Evolutionary conservation across 2,113 vertebrate genomes (phyloP).

Genomic region (Erythrolamprus reginae): DNA sequence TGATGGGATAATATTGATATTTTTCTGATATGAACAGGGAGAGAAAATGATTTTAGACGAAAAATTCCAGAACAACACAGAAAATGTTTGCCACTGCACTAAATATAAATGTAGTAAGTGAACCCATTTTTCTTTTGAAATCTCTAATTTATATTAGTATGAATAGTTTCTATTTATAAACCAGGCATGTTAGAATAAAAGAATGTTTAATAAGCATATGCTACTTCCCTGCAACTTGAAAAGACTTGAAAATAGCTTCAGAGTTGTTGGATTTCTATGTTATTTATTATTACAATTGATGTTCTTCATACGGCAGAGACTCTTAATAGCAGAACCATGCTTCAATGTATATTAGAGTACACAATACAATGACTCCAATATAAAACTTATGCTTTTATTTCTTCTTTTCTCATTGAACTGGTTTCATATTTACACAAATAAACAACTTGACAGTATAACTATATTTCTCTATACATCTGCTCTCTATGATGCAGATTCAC

Average conservation of each 20-base stretch:
- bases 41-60: slow-evolving; percentile 84
- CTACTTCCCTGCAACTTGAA: background rate
- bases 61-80: slow-evolving; percentile 72
- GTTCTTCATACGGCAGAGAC: too few species aligned
- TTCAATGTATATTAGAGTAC: too few species aligned
- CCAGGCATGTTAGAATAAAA: background rate
- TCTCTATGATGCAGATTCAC: too few species aligned
- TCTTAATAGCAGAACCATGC: too few species aligned
- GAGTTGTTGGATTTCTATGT: too few species aligned
- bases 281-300: too few species aligned
- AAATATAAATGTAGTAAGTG: slow-evolving; percentile 87
- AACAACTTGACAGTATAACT: too few species aligned
- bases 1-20: background rate
- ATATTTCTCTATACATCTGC: too few species aligned
- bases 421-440: too few species aligned
- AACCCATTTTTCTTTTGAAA: background rate
- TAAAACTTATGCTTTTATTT: too few species aligned
- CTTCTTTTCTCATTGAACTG: too few species aligned
- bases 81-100: slow-evolving; percentile 85
- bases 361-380: too few species aligned
- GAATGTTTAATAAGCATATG: background rate
- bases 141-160: background rate
- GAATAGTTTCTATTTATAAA: background rate
- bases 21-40: slow-evolving; percentile 67
- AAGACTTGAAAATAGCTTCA: background rate